Evolutionary conservation across 2,113 vertebrate species (phyloP).

Genomic region (Elgaria multicarinata): DNA sequence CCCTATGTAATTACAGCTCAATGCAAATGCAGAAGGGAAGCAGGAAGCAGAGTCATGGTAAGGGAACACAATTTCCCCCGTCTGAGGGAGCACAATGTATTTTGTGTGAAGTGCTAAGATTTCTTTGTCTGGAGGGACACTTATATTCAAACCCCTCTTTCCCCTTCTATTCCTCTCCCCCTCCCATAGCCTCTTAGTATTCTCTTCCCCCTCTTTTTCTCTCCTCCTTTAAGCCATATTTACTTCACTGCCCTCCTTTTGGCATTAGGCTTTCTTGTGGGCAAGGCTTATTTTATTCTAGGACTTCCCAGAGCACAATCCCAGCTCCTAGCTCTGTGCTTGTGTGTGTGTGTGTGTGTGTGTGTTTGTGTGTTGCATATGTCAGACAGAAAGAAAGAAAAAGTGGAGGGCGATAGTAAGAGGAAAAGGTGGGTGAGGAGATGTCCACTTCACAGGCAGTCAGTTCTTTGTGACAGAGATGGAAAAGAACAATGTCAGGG

Average conservation of each 20-base stretch:
- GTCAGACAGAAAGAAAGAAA: background rate
- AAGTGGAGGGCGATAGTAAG: background rate
- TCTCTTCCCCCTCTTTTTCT: no score
- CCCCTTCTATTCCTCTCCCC: background rate
- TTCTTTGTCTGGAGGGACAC: no score
- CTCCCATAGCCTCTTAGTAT: no score
- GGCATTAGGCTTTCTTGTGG: background rate
- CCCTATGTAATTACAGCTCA: no score
- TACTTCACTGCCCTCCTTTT: background rate
- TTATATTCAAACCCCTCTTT: background rate
- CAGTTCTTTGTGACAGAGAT: conserved; percentile 40
- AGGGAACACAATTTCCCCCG: no score
- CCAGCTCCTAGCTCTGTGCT: no score
- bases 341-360: background rate
- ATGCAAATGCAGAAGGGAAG: no score
- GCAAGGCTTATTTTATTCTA: background rate
- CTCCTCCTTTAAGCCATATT: background rate
- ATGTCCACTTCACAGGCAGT: background rate
- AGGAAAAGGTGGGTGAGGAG: conserved; percentile 27
- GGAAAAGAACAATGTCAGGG: conserved; percentile 30
- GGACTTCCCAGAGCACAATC: background rate
- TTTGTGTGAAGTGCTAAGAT: no score
- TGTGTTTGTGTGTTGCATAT: no score
- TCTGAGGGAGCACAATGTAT: no score
- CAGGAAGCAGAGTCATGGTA: no score